Conservation (phyloP, 2,797 vertebrate species). For the Ispidina lecontei region DNA sequence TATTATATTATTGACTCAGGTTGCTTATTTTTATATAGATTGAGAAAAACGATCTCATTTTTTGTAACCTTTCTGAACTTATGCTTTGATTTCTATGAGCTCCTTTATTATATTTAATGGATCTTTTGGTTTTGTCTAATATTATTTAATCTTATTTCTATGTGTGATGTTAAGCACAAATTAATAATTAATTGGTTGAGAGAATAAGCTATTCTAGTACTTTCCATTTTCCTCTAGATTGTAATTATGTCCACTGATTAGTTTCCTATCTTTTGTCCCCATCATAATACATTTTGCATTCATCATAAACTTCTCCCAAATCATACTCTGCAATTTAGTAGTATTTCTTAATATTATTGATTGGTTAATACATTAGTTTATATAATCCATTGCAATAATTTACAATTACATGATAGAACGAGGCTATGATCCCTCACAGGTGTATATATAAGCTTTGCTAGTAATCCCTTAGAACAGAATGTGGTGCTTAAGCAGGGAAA, state of each 20-base stretch:
- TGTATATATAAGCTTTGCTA: not conserved
- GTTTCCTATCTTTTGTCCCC: not conserved
- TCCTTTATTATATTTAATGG: slow-evolving; percentile 5
- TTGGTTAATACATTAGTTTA: not conserved
- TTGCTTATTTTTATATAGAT: not conserved
- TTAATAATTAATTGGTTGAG: not conserved
- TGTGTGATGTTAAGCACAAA: not conserved
- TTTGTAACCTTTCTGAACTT: not conserved
- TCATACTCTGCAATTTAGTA: not conserved
- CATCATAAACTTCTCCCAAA: not conserved
- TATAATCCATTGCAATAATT: not conserved
- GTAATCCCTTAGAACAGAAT: not conserved
- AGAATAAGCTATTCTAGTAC: not conserved
- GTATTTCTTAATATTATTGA: not conserved
- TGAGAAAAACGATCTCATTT: slow-evolving; percentile 17
- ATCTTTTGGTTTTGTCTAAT: not conserved
- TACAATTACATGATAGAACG: not conserved
- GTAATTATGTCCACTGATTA: not conserved
- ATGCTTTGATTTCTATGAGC: not conserved
- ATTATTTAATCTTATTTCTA: not conserved
- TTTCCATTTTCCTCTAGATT: not conserved
- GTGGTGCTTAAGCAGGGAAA: not conserved
- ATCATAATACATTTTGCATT: not conserved
- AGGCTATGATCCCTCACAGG: not conserved
- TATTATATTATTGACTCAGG: not conserved